Base-by-base conservation (phyloP, 2,888 invertebrate genomes). In the Acronicta aceris region DNA sequence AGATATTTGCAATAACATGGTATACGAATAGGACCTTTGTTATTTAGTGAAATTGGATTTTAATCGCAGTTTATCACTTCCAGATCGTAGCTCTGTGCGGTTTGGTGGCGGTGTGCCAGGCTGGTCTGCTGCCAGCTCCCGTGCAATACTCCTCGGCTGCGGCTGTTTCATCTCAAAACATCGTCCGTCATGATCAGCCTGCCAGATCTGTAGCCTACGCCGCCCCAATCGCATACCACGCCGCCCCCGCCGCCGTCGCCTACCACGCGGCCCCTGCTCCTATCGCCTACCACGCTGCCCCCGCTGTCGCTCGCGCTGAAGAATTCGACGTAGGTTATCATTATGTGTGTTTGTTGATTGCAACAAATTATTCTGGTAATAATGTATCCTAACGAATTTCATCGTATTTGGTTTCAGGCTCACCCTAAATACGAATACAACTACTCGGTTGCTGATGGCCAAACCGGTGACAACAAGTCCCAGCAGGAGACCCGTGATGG, bases 401-500 rank as follows among this genome's bases (percentile, higher is more conserved):
- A n/a, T 33, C 13, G 27, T 49, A 30, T 47, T 50, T 41, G 5
- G 30, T 53, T 25, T 3, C 70, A 94, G 94, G 87, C 94, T 4
- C 91, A 95, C 82, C 95, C 95, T 46, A 92, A 93, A 76, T 95
- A 95, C 86, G 90, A 94, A 56, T 73, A 87, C 87, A 87, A 89
- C 61, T 95, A 95, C 86, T 92, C 93, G 47, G 95, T 95, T 2
- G 86, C 91, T 68, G 95, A 95, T 79, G 85, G 88, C n/a, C 91
- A 93, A 82, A 93, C 95, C 80, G 94, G 94, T 42, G 95, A 95
- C 86, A 85, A 91, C 83, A 95, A 95, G 85, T 86, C 88, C 70
- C 94, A 94, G 81, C 92, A 94, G 72, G 95, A 95, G 78, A 74
- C 79, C 65, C 87, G 90, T 59, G 94, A 94, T 70, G 95, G 95